Evolutionary conservation across 2,113 vertebrate species (phyloP).

Genomic region (Pungitius pungitius): DNA sequence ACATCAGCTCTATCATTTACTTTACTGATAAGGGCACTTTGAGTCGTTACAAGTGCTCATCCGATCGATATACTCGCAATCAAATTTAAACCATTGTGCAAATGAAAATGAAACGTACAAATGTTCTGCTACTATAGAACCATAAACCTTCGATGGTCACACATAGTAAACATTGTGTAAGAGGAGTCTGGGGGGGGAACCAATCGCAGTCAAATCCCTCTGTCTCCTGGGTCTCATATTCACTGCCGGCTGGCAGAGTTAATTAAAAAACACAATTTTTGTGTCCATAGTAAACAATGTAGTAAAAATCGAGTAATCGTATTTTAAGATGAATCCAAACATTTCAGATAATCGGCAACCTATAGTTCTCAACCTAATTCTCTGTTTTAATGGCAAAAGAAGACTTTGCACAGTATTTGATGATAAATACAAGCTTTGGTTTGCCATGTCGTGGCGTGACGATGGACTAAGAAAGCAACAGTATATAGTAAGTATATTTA

Average conservation of each 20-base stretch:
- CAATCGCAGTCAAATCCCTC: not conserved
- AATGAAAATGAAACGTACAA: conserved; percentile 21
- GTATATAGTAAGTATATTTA: not conserved
- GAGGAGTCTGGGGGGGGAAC: not conserved
- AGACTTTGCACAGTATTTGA: not conserved
- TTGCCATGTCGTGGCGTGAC: not conserved
- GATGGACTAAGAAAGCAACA: not conserved
- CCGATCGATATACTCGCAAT: conserved; percentile 13
- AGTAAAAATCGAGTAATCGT: not conserved
- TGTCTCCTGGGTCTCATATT: not conserved
- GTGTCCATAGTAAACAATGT: not conserved
- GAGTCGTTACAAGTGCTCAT: not conserved
- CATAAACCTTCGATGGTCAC: conserved; percentile 10
- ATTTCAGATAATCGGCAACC: not conserved
- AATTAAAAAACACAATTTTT: not conserved
- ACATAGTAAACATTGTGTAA: conserved; percentile 17
- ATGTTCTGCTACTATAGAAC: conserved; percentile 22
- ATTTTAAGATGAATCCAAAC: not conserved
- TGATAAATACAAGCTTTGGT: not conserved
- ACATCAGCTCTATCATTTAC: conserved; percentile 1
- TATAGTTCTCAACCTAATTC: not conserved
- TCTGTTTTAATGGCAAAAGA: not conserved
- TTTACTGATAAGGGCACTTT: conserved; percentile 19
- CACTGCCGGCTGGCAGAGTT: not conserved
- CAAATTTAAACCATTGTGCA: conserved; percentile 23